Percentiles rank a stretch among this genome's conserved stretches.
phyloP scores from a whole-genome alignment of 2,113 vertebrate genomes.

The Corythoichthys intestinalis region DNA sequence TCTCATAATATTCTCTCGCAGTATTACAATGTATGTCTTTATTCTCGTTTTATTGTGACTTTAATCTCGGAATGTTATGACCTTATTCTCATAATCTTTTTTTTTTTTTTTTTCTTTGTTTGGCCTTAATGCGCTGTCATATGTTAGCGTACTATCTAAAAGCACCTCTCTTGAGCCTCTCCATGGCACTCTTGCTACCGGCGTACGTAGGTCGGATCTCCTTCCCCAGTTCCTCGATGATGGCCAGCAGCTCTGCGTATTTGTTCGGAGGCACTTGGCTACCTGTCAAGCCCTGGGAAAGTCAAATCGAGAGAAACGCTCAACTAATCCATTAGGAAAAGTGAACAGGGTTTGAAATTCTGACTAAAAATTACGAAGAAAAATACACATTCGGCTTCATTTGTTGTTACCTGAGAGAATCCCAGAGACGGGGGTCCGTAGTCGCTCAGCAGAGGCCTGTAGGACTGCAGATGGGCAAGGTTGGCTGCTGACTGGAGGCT shows the following conservation, averaged over 20 bases:
- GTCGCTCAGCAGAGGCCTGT: constrained; percentile 91
- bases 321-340: not conserved
- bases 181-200: constrained; percentile 98
- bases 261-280: constrained; percentile 97
- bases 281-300: constrained; percentile 80
- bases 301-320: not conserved
- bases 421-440: constrained; percentile 94
- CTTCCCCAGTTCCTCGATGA: constrained; percentile 97
- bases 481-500: constrained; percentile 84
- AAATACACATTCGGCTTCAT: not conserved
- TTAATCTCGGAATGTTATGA: too few species aligned
- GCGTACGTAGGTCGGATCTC: constrained; percentile 97
- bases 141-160: not conserved
- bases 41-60: too few species aligned
- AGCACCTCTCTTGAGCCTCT: constrained; percentile 92
- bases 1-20: too few species aligned
- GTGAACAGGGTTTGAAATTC: not conserved
- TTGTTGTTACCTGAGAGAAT: constrained; percentile 82
- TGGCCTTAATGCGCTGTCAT: too few species aligned
- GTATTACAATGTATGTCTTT: too few species aligned
- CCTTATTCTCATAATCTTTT: too few species aligned
- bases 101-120: too few species aligned
- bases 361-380: not conserved
- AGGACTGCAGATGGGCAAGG: constrained; percentile 85
- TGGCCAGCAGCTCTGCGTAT: constrained; percentile 94